Conservation (phyloP, 2,797 vertebrate genomes). For the Sus cebifrons region DNA sequence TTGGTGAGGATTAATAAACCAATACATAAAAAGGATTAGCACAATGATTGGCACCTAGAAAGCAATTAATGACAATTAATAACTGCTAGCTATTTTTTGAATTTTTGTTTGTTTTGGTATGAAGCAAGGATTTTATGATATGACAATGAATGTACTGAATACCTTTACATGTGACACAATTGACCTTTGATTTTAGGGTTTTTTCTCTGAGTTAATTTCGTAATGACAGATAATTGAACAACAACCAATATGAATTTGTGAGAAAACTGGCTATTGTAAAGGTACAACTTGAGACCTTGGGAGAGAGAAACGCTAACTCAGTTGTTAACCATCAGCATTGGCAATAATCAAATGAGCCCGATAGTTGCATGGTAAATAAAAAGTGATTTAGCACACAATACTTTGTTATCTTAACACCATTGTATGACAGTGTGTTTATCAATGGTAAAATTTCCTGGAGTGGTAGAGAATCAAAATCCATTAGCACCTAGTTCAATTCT, state of each 20-base stretch:
- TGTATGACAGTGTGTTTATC: neutral
- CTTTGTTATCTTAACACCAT: neutral
- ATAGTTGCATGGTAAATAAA: neutral
- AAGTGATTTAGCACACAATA: neutral
- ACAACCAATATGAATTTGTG: neutral
- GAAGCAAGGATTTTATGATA: constrained; percentile 25
- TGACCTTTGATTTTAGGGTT: constrained; percentile 22
- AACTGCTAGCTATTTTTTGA: neutral
- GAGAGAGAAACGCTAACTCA: constrained; percentile 38
- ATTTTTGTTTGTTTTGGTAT: constrained; percentile 42
- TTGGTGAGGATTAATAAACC: neutral
- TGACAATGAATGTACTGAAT: constrained; percentile 6
- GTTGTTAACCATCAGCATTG: neutral
- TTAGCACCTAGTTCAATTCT: neutral
- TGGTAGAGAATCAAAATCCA: neutral
- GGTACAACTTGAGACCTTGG: neutral
- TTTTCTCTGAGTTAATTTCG: constrained; percentile 59
- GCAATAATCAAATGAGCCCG: neutral
- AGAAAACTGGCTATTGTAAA: constrained; percentile 44
- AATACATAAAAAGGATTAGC: neutral
- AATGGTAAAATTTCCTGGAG: neutral
- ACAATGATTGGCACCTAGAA: neutral
- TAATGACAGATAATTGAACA: constrained; percentile 8
- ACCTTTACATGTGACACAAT: neutral
- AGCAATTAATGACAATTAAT: neutral